Conservation (phyloP, 1,140 invertebrate genomes). For the Aphidius gifuensis region DNA sequence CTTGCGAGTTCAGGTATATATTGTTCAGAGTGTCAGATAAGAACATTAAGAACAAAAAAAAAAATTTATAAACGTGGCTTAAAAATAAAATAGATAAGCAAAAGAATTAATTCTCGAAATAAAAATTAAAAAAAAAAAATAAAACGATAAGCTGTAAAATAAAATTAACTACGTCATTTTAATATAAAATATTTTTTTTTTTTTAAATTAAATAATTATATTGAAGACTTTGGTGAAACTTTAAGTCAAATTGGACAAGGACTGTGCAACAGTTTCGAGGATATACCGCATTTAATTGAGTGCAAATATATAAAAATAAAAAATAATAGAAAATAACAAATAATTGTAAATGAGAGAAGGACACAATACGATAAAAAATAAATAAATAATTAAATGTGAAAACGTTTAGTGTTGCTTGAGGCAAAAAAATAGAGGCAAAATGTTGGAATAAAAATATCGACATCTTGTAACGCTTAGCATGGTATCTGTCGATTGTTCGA, state of each 20-base stretch:
- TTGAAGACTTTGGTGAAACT: neutral
- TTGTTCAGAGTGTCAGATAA: no score
- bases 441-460: constrained; percentile 12
- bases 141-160: no score
- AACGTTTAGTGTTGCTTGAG: constrained; percentile 6
- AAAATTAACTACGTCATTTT: no score
- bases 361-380: neutral
- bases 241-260: neutral
- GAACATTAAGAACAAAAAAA: no score
- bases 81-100: no score
- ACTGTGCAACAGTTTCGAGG: no score
- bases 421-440: constrained; percentile 11
- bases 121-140: no score
- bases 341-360: neutral
- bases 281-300: neutral
- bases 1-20: no score
- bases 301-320: neutral
- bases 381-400: neutral
- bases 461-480: constrained; percentile 4
- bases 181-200: no score
- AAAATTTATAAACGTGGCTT: no score
- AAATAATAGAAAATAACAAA: neutral
- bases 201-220: no score
- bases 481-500: constrained; percentile 18
- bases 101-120: no score